phyloP scores from a whole-genome alignment of 2,888 invertebrate genomes.

The Idaea dimidiata region DNA sequence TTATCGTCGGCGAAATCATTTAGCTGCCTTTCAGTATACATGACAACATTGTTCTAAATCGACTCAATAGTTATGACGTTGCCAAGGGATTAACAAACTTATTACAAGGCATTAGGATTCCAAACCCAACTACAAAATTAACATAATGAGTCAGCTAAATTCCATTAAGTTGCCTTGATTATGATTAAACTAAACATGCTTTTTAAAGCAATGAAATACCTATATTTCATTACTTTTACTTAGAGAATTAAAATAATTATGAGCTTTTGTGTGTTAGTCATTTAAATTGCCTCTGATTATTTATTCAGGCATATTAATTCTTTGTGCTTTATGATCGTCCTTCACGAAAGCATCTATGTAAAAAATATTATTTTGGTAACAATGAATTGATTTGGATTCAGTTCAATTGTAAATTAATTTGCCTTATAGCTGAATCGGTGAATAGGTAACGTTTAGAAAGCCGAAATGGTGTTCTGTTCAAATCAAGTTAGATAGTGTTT shows the following conservation, averaged over 20 bases:
- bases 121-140: not conserved
- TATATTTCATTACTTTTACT: conserved; percentile 2
- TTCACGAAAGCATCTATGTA: not conserved
- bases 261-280: conserved; percentile 3
- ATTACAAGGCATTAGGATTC: not conserved
- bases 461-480: too few relatives aligned
- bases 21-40: not conserved
- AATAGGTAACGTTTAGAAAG: too few relatives aligned
- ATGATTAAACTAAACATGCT: not conserved
- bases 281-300: not conserved
- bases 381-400: too few relatives aligned
- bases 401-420: too few relatives aligned
- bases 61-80: not conserved
- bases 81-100: not conserved
- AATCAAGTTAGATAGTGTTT: too few relatives aligned
- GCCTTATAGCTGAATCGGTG: too few relatives aligned
- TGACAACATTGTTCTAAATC: not conserved
- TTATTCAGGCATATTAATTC: not conserved
- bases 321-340: not conserved
- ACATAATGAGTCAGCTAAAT: not conserved
- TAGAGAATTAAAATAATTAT: not conserved
- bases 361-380: too few relatives aligned
- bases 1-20: not conserved
- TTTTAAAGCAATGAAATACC: not conserved
- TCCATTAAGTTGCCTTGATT: not conserved